Evolutionary conservation across 2,113 vertebrate genomes (phyloP), one percentile per base, ranked within the genome.

Genomic region (Centropus bengalensis): DNA sequence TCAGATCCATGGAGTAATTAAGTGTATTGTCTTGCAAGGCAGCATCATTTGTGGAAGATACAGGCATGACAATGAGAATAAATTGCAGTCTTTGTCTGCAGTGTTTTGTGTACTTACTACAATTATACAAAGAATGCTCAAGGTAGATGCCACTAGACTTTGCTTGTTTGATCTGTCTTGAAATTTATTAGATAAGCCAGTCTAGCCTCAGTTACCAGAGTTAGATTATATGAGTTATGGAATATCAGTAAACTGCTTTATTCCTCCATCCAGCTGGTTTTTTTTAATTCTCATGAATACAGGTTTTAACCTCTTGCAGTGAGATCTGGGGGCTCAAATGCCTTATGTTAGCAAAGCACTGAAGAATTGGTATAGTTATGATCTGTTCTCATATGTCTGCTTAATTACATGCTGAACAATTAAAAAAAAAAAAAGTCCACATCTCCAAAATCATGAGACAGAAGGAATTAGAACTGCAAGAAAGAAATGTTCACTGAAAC

Each of bases 191-290:
- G 8, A 36, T 66, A 52, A 32, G 49, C n/a, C 13, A 73, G 32
- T 28, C 20, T 69, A 26, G 6, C 22, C 23, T 58, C 32, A 58
- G 13, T 68, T 81, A 47, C 33, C 32, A 54, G 13, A 74, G 13
- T 59, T 62, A 24, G 49, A 60, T 21, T 59, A 26, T 6, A 36
- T 36, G 36, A 59, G 8, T 78, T 82, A 56, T 18, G 22, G 83
- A 47, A 30, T 0, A 1, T 38, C 11, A 70, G 45, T 52, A 78
- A 87, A 67, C 4, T 60, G 5, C 22, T 69, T 75, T 55, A 22
- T 45, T 89, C 7, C 11, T 0, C 0, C 6, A 21, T 5, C 3
- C 14, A 12, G 6, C 10, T 44, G 21, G 36, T 52, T 47, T 63
- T 26, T 40, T 62, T 44, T 26, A 4, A 9, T 67, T 6, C 10